Evolutionary conservation across 1,140 invertebrate genomes (phyloP).

Genomic region (Acromyrmex heyeri): DNA sequence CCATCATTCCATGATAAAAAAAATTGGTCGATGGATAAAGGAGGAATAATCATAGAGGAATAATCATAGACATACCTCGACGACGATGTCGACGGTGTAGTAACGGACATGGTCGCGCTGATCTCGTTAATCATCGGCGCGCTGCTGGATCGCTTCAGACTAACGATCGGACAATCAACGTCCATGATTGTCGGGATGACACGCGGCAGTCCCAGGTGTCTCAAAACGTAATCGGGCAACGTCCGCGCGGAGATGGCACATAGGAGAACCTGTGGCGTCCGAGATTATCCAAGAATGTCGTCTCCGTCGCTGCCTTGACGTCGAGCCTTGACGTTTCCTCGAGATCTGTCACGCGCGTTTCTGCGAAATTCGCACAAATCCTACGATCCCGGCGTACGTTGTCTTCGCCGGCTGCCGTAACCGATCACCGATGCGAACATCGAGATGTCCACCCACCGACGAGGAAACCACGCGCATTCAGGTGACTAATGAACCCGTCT

Average conservation of each 20-base stretch:
- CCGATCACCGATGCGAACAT: not conserved
- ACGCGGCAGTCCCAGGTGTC: conserved; percentile 3
- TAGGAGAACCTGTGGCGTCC: conserved; percentile 6
- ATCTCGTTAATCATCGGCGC: conserved; percentile 94
- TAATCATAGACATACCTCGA: conserved; percentile 81
- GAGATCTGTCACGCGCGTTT: not conserved
- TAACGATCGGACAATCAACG: conserved; percentile 88
- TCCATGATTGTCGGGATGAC: conserved; percentile 86
- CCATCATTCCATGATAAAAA: too few relatives aligned
- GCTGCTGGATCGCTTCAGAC: conserved; percentile 93
- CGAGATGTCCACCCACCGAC: not conserved
- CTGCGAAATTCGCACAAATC: not conserved
- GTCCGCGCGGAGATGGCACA: conserved; percentile 46
- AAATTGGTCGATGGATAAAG: too few relatives aligned
- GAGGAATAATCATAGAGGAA: too few relatives aligned
- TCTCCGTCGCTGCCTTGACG: not conserved
- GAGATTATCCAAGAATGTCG: conserved; percentile 4
- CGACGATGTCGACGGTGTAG: conserved; percentile 84
- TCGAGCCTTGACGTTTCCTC: not conserved
- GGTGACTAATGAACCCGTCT: not conserved
- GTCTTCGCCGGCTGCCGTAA: not conserved
- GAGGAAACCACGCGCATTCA: not conserved
- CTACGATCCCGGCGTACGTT: conserved; percentile 19
- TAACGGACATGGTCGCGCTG: conserved; percentile 84
- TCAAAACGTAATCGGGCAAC: conserved; percentile 6